Percentiles rank a stretch among this genome's conserved stretches.
Conservation (phyloP, 2,797 vertebrate genomes). For the Etheostoma perlongum region DNA sequence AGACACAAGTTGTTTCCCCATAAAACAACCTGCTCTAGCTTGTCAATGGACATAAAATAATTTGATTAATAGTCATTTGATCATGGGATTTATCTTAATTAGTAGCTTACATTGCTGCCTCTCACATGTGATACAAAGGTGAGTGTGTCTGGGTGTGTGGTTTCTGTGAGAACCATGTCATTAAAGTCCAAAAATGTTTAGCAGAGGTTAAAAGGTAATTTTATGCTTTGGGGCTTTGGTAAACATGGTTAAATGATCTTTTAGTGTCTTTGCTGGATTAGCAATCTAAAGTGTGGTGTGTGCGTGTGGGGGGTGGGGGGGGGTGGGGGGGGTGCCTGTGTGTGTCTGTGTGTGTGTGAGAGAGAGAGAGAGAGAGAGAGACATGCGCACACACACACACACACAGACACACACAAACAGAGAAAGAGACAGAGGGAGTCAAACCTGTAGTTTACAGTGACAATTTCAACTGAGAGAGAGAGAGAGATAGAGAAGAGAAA, state of each 20-base stretch:
- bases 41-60: constrained; percentile 23
- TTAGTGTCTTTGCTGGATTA: background rate
- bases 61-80: constrained; percentile 31
- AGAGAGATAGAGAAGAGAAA: constrained; percentile 19
- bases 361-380: too few species aligned
- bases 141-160: background rate
- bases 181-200: background rate
- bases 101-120: background rate
- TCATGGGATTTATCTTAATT: constrained; percentile 15
- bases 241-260: too few species aligned
- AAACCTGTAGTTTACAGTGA: constrained; percentile 23
- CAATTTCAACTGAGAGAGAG: background rate
- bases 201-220: background rate
- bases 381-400: too few species aligned
- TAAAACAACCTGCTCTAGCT: background rate
- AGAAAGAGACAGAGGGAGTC: constrained; percentile 1
- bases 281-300: background rate
- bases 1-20: background rate
- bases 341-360: background rate
- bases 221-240: background rate
- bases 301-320: background rate
- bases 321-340: background rate
- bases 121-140: constrained; percentile 18
- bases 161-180: background rate
- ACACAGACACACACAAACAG: too few species aligned